Evolutionary conservation across 2,888 invertebrate species (phyloP).

Genomic region (Pristionchus arcanus): DNA sequence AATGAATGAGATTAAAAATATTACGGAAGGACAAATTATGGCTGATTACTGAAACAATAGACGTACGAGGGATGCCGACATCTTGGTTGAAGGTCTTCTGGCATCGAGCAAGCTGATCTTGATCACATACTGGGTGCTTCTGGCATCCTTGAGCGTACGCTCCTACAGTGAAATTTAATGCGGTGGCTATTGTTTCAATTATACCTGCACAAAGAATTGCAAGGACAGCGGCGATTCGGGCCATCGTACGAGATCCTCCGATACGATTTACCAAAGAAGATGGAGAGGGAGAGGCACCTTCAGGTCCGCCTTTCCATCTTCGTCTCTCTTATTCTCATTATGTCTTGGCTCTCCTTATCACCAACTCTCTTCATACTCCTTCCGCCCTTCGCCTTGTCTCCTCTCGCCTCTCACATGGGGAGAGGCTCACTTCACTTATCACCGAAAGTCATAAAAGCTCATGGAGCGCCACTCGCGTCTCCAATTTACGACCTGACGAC

Average conservation of each 20-base stretch:
- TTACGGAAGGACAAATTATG: too few species aligned
- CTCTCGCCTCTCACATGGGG: background rate
- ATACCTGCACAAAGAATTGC: background rate
- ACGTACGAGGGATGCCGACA: conserved; percentile 29
- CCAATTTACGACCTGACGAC: conserved; percentile 48
- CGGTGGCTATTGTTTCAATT: background rate
- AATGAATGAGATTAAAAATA: background rate
- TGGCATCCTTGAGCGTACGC: conserved; percentile 43
- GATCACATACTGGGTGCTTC: conserved; percentile 41
- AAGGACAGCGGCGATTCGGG: conserved; percentile 36
- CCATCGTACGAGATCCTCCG: conserved; percentile 44
- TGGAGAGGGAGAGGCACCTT: conserved; percentile 17
- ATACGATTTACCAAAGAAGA: background rate
- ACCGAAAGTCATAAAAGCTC: conserved; percentile 41
- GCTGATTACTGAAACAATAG: too few species aligned
- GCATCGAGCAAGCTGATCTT: conserved; percentile 24
- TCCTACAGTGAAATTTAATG: background rate
- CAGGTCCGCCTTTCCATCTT: conserved; percentile 41
- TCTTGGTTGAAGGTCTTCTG: conserved; percentile 32
- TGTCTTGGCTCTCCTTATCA: background rate
- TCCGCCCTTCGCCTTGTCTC: background rate
- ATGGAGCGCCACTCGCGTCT: conserved; percentile 40
- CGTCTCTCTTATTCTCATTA: conserved; percentile 34
- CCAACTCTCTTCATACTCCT: conserved; percentile 15
- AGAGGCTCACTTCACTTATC: conserved; percentile 50